Base-by-base conservation (phyloP, 2,797 vertebrate genomes). In the Mallotus villosus region DNA sequence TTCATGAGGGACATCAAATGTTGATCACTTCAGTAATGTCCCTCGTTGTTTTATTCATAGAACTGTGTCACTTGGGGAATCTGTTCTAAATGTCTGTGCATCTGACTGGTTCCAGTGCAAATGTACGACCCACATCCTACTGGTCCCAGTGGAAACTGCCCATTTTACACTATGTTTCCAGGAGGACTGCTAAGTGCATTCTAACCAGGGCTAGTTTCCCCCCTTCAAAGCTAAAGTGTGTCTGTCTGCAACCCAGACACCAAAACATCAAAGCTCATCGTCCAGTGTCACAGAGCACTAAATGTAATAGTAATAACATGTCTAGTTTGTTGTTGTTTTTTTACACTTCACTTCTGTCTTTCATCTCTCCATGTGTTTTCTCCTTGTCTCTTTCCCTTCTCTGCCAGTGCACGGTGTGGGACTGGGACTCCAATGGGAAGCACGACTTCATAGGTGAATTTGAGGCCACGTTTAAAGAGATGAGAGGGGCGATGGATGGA, bases 161-260 rank as follows among this genome's bases (percentile, higher is more conserved):
- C 53, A 61, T 59, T n/a, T 27, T 7, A 1, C 49, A 67, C 65
- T 57, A 34, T 49, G 59, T 60, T 24, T 67, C 57, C 34, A 1
- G 5, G 19, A 72, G 67, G 3, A 61, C 24, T 16, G 25, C 25
- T 25, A 61, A 49, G 37, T 17, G 32, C 51, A 19, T 53, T 25
- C 46, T 37, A 51, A 53, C 2, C 58, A 51, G 55, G 6, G 16
- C 46, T 51, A 37, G 8, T 37, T 37, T 37, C 34, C 34, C 6
- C 34, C 34, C 34, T 37, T 37, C 34, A 37, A 37, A 89, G 88
- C 87, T 90, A 51, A 88, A 91, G 83, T 99, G 97, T 97, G 95
- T 95, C 29, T 98, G 97, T 84, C 94, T 99, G 55, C 99, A 99
- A 73, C 94, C 95, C 68, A 99, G 99, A 83, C 99, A 99, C 87